Conservation (phyloP, 53 echinoderm and acorn worm genomes). For the Arbacia lixula region DNA sequence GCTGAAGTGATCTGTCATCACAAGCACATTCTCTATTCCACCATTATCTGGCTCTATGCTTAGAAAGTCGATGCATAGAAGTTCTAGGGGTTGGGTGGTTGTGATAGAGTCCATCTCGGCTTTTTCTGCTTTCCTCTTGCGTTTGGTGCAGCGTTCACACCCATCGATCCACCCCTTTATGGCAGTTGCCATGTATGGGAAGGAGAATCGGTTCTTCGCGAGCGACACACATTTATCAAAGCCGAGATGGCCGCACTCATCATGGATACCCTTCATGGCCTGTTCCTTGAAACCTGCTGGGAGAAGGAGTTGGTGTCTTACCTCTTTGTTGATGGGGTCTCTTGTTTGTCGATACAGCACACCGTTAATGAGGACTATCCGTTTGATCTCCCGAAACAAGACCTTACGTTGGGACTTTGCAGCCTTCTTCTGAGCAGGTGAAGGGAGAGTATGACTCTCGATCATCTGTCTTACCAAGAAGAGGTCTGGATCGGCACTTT, state of each 20-base stretch:
- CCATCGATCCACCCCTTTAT: slow-evolving; percentile 14
- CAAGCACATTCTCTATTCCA: slow-evolving; percentile 30
- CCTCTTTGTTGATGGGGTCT: not conserved
- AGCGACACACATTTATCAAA: too few relatives aligned
- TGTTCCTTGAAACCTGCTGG: not conserved
- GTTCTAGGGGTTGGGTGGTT: slow-evolving; percentile 42
- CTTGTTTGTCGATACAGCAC: not conserved
- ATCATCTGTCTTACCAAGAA: not conserved
- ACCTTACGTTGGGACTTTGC: too few relatives aligned
- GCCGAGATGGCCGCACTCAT: too few relatives aligned
- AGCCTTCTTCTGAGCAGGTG: too few relatives aligned
- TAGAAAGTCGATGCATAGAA: slow-evolving; percentile 28
- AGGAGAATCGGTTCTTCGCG: slow-evolving; percentile 40
- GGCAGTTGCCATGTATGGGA: slow-evolving; percentile 37
- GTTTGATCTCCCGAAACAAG: too few relatives aligned
- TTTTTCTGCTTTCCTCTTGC: slow-evolving; percentile 37
- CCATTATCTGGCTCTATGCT: slow-evolving; percentile 45
- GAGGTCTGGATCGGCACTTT: slow-evolving; percentile 9
- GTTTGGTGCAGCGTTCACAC: slow-evolving; percentile 42
- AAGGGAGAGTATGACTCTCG: too few relatives aligned
- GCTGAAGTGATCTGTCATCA: slow-evolving; percentile 41
- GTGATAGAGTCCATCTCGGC: slow-evolving; percentile 42
- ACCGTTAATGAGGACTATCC: too few relatives aligned
- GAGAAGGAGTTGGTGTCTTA: slow-evolving; percentile 25
- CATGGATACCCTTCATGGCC: slow-evolving; percentile 31